These are phyloP conservation scores for Gobius niger DNA, from an alignment of 2,113 vertebrate species.

Conservation along the genomic window DNA sequence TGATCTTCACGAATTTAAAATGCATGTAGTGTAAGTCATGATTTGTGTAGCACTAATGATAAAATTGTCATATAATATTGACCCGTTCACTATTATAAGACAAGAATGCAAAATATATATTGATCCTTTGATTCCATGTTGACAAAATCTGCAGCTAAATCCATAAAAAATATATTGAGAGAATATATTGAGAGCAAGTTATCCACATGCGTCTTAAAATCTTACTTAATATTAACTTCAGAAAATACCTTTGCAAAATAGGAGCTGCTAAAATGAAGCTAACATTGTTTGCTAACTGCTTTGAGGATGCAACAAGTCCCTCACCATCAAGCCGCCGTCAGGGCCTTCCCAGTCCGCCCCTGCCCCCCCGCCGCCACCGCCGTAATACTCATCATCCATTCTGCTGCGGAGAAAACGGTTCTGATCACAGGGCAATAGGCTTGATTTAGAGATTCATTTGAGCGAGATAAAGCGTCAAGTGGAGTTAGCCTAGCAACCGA, in stretches of 20 bases:
- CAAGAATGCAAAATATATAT: too few relatives aligned
- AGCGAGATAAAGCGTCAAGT: not conserved
- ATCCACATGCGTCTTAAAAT: not conserved
- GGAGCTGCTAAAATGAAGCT: not conserved
- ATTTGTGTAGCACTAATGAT: too few relatives aligned
- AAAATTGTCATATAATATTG: too few relatives aligned
- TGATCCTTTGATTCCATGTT: not conserved
- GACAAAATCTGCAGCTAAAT: not conserved
- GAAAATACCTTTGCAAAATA: not conserved
- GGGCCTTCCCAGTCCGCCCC: constrained; percentile 74
- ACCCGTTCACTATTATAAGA: too few relatives aligned
- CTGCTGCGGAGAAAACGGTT: constrained; percentile 6
- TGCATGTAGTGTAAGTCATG: too few relatives aligned
- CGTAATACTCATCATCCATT: constrained; percentile 81
- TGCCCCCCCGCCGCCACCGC: constrained; percentile 25
- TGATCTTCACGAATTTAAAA: too few relatives aligned
- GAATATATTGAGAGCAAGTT: not conserved
- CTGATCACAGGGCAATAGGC: accelerated
- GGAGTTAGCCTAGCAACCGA: constrained; percentile 15
- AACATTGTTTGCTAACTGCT: constrained; percentile 7
- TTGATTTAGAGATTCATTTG: not conserved
- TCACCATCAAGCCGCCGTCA: constrained; percentile 65
- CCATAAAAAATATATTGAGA: not conserved
- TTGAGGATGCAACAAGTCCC: constrained; percentile 44
- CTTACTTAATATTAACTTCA: too few relatives aligned